Base-by-base conservation (phyloP, 2,113 vertebrate genomes). In the Hippoglossus stenolepis region DNA sequence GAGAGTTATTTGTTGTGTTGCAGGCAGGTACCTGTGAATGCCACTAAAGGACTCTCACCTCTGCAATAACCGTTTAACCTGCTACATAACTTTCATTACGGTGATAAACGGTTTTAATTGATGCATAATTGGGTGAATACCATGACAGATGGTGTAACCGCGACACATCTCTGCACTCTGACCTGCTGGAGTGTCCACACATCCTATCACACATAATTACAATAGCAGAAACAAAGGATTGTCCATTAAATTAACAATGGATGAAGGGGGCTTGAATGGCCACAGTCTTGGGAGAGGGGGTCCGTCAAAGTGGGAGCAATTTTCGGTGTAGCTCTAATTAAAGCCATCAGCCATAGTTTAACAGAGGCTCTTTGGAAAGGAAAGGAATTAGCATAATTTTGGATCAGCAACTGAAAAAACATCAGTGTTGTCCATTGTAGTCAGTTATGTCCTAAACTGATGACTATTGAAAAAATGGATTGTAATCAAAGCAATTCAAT, bases 31-130 rank as follows among this genome's bases (percentile, higher is more conserved):
- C 31, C 24, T 40, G 35, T 47, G 24, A 70, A 38, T 18, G 24
- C n/a, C 21, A 26, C 38, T 45, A 17, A 70, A 62, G 56, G 56
- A 51, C 65, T 69, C 43, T 80, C 20, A 3, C 8, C 28, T 71
- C 10, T 1, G 28, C 61, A 53, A 54, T 20, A 7, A 68, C 13
- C 51, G 35, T 64, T 69, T 76, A 57, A 77, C 54, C 43, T 26
- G 3, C 26, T 51, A 5, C 14, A 6, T 6, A n/a, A 28, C 43
- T 61, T 24, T 66, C 3, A 17, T 47, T 59, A 58, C 15, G 28
- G 14, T 56, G 9, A 56, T 11, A 59, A 63, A 54, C 4, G 2
- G 13, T 51, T 67, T 45, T 54, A 66, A 75, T 35, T 43, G 23
- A 54, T 63, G 26, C 12, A 9, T 23, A 67, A 21, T n/a, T 31